phyloP scores from a whole-genome alignment of 2,113 vertebrate genomes.

The Nyctereutes procyonoides region DNA sequence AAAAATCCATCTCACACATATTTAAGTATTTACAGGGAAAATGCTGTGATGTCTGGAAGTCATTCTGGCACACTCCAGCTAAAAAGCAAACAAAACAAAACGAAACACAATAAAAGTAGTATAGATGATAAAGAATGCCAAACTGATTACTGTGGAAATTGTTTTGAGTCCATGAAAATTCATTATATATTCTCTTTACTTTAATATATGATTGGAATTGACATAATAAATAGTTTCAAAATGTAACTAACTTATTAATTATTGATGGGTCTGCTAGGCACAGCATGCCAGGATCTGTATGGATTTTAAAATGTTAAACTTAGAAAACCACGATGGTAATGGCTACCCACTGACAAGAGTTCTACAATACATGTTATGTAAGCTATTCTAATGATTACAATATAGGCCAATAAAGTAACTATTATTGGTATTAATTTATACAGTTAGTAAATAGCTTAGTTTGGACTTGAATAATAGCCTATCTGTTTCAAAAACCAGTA shows the following conservation, averaged over 20 bases:
- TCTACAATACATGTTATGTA: background rate
- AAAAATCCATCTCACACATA: background rate
- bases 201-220: constrained; percentile 36
- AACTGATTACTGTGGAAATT: background rate
- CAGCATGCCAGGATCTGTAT: background rate
- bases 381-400: background rate
- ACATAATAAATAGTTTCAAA: constrained; percentile 65
- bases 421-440: background rate
- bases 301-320: constrained; percentile 55
- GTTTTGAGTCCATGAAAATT: constrained; percentile 28
- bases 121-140: constrained; percentile 22
- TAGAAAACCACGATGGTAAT: constrained; percentile 10
- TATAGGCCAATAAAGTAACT: background rate
- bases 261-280: background rate
- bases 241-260: constrained; percentile 61
- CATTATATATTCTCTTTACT: background rate
- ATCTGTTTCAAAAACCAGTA: background rate
- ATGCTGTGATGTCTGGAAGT: background rate
- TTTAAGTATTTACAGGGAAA: constrained; percentile 31
- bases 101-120: background rate
- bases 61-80: background rate
- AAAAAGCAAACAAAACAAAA: background rate
- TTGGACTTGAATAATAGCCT: background rate
- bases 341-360: background rate
- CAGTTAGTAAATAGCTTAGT: background rate